Percentiles rank a stretch among this genome's conserved stretches.
These are phyloP conservation scores for Cirrhinus molitorella DNA, from an alignment of 2,797 vertebrate genomes.

Conservation along the genomic window DNA sequence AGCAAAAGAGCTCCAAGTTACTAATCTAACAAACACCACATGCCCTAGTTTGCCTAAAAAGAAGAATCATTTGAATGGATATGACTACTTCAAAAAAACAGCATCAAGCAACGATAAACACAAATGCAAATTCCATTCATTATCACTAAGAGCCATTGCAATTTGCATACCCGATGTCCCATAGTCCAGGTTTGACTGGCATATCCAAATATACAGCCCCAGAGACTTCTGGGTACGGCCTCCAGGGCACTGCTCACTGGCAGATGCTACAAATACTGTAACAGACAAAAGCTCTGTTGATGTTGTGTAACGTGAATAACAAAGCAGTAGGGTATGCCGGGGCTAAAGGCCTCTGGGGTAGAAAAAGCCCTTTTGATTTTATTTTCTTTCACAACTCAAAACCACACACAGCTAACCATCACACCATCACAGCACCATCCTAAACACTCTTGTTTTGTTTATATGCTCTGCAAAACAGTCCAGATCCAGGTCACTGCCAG, in stretches of 20 bases:
- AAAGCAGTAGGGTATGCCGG: neutral
- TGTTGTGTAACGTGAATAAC: neutral
- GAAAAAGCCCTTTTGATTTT: neutral
- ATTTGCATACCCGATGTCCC: neutral
- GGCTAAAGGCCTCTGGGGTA: slow-evolving; percentile 19
- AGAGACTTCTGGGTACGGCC: neutral
- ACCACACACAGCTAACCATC: slow-evolving; percentile 6
- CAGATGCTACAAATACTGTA: slow-evolving; percentile 12
- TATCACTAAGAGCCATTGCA: neutral
- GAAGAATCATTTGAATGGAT: neutral
- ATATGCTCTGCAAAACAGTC: neutral
- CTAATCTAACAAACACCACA: neutral
- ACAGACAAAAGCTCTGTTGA: slow-evolving; percentile 7
- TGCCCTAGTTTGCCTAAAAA: neutral
- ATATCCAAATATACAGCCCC: neutral
- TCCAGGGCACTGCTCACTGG: neutral
- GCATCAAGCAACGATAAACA: neutral
- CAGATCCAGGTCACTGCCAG: neutral
- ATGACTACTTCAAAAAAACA: neutral
- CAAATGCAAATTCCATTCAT: neutral
- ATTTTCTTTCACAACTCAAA: neutral
- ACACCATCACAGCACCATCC: neutral
- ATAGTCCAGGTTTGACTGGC: neutral
- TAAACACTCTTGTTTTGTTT: neutral
- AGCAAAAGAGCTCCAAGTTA: neutral